Evolutionary conservation across 2,888 invertebrate species (phyloP), one percentile per base, ranked within the genome.

Genomic region (Tridacna crocea): DNA sequence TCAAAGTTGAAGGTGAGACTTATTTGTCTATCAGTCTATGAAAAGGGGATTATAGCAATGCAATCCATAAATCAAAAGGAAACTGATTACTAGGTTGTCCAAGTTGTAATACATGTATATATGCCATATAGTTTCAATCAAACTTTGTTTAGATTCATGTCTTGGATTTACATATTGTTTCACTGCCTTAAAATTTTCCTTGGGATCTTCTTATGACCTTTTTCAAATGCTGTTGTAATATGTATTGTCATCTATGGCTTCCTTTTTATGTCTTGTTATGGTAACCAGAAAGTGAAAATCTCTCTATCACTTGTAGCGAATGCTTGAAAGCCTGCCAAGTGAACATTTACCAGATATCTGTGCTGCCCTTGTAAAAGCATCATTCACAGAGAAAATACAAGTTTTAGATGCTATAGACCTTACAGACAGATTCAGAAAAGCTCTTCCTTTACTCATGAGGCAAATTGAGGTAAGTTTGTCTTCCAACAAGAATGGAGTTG

Each of bases 321-420:
- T 95, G 91, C 85, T 95, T 78, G 93, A 94, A 81, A 93, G 91
- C 51, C 89, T 95, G 17, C 95, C 95, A 17, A 93, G 93, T 72
- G 93, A 95, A 75, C 94, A 95, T 83, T 90, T 95, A 22, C 94
- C 95, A 24, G 95, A 95, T 88, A 90, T 95, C 22, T 94, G 94
- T 88, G 94, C 95, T 27, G 94, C 95, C 60, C 93, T 95, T 72
- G 94, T 95, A 3, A 94, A 94, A 83, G 95, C 95, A 8, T 94
- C 95, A 0, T 94, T 94, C 88, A 91, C 93, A 2, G 95, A 95
- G 90, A 95, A 95, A 80, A 90, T 95, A 48, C 93, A 95, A 82
- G 93, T 95, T 19, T 90, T 95, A 70, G 95, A 95, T 91, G 94
- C 95, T 24, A 91, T 95, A 24, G 94, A 95, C 87, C 87, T 95